Base-by-base conservation (phyloP, 2,113 vertebrate species). In the Podarcis raffonei region DNA sequence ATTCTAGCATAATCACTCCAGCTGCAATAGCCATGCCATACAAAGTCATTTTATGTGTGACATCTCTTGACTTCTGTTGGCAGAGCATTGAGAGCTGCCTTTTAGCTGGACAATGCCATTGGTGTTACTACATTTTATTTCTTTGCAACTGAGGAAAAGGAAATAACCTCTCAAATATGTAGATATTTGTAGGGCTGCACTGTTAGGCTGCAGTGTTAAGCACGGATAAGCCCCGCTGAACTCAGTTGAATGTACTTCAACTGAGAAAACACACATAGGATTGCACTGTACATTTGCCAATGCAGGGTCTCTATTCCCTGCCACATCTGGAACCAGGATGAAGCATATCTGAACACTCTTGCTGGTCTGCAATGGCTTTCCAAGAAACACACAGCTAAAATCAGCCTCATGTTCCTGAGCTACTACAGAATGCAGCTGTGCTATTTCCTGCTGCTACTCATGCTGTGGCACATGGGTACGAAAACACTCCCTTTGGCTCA, bases 221-320 rank as follows among this genome's bases (percentile, higher is more conserved):
- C 92, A 62, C 42, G 69, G 69, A 30, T 30, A 37, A 90, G 87
- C 71, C 80, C 76, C 27, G 5, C 9, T 7, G 35, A 39, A 71
- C 69, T 30, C 69, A n/a, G 69, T n/a, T 27, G 69, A 71, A 30
- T 11, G 27, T 71, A 71, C 69, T 71, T 71, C 11, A 71, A 42
- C 42, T 7, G 30, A 27, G 27, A 27, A 69, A 53, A 53, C 9
- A 53, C 48, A 23, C 66, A 30, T 25, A 53, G 66, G 18, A 69
- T 62, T 20, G 59, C 59, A 20, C 59, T 20, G 59, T 62, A 62
- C 59, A 66, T 78, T 71, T 77, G 77, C 89, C 5, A 79, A 30
- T 81, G 18, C 87, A 92, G 93, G 83, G 81, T 81, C 85, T 53
- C 35, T 18, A 23, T 53, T 79, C 25, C 39, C 15, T 2, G 25